These are phyloP conservation scores for Homarus gammarus DNA, from an alignment of 2,888 invertebrate species.

Conservation along the genomic window DNA sequence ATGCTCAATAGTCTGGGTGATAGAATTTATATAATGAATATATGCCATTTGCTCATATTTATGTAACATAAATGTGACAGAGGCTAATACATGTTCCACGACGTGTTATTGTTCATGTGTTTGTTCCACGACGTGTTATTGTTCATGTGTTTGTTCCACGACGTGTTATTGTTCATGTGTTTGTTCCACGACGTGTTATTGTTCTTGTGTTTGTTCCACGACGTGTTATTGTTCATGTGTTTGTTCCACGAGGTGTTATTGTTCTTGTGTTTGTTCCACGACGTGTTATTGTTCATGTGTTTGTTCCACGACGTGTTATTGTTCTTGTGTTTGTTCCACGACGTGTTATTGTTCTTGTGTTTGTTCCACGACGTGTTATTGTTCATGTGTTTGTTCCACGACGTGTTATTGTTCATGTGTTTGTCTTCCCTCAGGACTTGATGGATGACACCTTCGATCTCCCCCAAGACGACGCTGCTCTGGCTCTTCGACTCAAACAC, in stretches of 20 bases:
- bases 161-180: too few species aligned
- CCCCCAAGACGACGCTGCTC: neutral
- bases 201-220: neutral
- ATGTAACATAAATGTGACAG: too few species aligned
- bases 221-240: neutral
- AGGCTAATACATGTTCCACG: too few species aligned
- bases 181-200: neutral
- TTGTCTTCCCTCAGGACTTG: neutral
- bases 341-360: neutral
- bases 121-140: too few species aligned
- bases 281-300: too few species aligned
- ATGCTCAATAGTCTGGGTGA: too few species aligned
- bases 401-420: neutral
- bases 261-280: slow-evolving; percentile 2
- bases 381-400: neutral
- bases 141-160: neutral
- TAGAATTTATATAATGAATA: too few species aligned
- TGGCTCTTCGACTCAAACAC: neutral
- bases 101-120: too few species aligned
- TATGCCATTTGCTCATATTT: too few species aligned
- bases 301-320: too few species aligned
- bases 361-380: neutral
- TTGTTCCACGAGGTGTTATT: neutral
- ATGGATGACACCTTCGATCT: neutral
- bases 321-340: neutral